phyloP scores from a whole-genome alignment of 2,888 invertebrate species.

The Dryococelus australis region DNA sequence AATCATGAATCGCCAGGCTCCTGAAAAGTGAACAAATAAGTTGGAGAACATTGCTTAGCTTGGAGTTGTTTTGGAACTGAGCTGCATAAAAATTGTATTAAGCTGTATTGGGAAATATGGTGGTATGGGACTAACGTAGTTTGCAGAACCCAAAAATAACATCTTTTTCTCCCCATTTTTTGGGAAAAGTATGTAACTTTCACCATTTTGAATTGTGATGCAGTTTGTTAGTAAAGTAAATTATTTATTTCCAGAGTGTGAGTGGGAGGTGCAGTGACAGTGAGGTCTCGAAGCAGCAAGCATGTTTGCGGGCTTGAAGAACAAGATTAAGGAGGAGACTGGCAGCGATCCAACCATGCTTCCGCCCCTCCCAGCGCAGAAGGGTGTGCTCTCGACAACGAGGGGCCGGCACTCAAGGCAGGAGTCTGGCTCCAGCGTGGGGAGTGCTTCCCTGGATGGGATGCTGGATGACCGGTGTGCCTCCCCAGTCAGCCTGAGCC shows the following conservation, averaged over 20 bases:
- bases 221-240: too few relatives aligned
- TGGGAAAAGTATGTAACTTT: too few relatives aligned
- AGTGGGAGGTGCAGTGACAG: not conserved
- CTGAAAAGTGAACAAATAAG: too few relatives aligned
- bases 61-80: too few relatives aligned
- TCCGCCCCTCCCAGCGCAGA: constrained; percentile 42
- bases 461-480: constrained; percentile 60
- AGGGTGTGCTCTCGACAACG: constrained; percentile 60
- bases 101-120: too few relatives aligned
- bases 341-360: constrained; percentile 74
- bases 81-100: too few relatives aligned
- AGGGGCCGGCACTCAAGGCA: constrained; percentile 59
- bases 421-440: constrained; percentile 55
- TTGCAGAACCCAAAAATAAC: too few relatives aligned
- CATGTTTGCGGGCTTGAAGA: constrained; percentile 89
- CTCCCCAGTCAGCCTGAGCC: constrained; percentile 61
- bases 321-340: constrained; percentile 89
- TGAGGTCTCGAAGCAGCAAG: constrained; percentile 47
- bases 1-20: too few relatives aligned
- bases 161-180: too few relatives aligned
- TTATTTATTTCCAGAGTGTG: not conserved
- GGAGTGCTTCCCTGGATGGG: constrained; percentile 53
- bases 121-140: too few relatives aligned
- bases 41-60: too few relatives aligned
- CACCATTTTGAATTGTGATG: too few relatives aligned